Base-by-base conservation (phyloP, 2,113 vertebrate genomes). In the Chloropsis hardwickii region DNA sequence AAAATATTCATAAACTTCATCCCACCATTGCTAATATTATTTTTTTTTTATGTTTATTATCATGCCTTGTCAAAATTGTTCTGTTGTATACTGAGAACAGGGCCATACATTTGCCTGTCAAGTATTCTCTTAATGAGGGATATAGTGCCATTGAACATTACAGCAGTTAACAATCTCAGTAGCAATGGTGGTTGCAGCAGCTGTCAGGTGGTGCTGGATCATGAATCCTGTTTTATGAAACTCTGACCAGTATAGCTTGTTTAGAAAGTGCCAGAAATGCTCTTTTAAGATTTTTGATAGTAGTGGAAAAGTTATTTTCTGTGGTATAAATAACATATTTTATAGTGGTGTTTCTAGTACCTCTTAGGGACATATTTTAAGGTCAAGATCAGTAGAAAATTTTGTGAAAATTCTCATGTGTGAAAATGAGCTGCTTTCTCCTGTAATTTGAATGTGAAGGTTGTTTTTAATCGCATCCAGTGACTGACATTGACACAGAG, bases 201-300 rank as follows among this genome's bases (percentile, higher is more conserved):
- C 81, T 94, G 90, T 92, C 90, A 93, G 78, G 57, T 94, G 81
- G 27, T 71, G 53, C 65, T 82, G 50, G 62, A 80, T 79, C 28
- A 48, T 79, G 78, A 90, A 90, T 91, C 47, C 39, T 87, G 13
- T 87, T 87, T 91, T 89, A 60, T 69, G 40, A 69, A 94, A 69
- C 42, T 77, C 64, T 92, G 82, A 35, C 10, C 29, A 27, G 15
- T 69, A 29, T 66, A 92, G 73, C 73, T 76, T 17, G 3, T 81
- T 92, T 88, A 53, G 33, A 91, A 33, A 57, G 42, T n/a, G 31
- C 71, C 64, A 91, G 88, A 88, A 95, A 89, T 60, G 22, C 14
- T 91, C 78, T 76, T 79, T 62, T 47, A 71, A 20, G 29, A 48
- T 62, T 74, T 94, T 89, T 94, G 21, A 65, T 84, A 39, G 44